phyloP scores from a whole-genome alignment of 2,113 vertebrate species.

The Thymallus thymallus region DNA sequence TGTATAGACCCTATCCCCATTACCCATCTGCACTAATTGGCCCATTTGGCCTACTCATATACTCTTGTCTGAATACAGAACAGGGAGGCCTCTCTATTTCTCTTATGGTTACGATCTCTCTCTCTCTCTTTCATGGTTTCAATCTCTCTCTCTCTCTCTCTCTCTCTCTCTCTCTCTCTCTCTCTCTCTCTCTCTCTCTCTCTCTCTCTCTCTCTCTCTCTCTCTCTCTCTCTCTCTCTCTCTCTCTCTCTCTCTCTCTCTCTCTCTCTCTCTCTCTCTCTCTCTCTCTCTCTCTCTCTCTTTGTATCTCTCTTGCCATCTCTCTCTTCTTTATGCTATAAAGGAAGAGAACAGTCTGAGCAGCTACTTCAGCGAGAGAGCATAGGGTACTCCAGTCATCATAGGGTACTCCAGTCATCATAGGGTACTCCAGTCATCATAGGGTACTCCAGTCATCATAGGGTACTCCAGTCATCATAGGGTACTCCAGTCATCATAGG shows the following conservation, averaged over 20 bases:
- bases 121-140: not conserved
- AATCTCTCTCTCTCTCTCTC: not conserved
- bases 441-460: slow-evolving; percentile 1
- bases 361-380: slow-evolving; percentile 1
- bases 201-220: not conserved
- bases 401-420: slow-evolving; percentile 2
- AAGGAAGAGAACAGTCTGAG: not conserved
- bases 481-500: slow-evolving; percentile 1
- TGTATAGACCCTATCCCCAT: slow-evolving; percentile 24
- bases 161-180: not conserved
- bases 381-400: slow-evolving; percentile 2
- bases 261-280: not conserved
- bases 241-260: not conserved
- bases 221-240: not conserved
- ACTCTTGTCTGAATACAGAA: slow-evolving; percentile 23
- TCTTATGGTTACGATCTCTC: not conserved
- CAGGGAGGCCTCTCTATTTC: not conserved
- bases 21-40: slow-evolving; percentile 41
- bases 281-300: not conserved
- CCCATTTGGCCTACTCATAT: slow-evolving; percentile 20
- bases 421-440: slow-evolving; percentile 4
- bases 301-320: not conserved
- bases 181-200: not conserved
- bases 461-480: slow-evolving; percentile 5
- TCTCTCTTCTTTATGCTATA: not conserved